Percentiles rank a stretch among this genome's conserved stretches.
phyloP scores from a whole-genome alignment of 2,888 invertebrate species.

The Lacanobia oleracea region DNA sequence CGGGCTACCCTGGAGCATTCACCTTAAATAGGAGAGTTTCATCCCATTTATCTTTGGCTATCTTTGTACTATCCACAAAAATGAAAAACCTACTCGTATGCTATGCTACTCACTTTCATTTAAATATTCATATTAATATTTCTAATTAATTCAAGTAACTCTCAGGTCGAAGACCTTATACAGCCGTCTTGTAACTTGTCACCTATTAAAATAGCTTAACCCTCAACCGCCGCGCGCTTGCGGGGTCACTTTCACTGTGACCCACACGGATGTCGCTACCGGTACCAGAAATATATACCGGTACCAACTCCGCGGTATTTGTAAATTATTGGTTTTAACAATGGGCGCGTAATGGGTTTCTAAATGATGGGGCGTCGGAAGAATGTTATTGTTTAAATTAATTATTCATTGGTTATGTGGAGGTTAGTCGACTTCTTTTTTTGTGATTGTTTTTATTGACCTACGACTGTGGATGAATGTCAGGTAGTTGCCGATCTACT shows the following conservation, averaged over 20 bases:
- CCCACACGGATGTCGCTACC: conserved; percentile 41
- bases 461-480: too few species aligned
- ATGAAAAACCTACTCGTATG: too few species aligned
- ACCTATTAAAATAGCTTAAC: conserved; percentile 34
- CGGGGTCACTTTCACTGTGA: conserved; percentile 54
- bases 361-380: neutral
- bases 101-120: too few species aligned
- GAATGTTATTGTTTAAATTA: neutral
- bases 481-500: too few species aligned
- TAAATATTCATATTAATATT: too few species aligned
- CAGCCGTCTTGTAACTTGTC: neutral
- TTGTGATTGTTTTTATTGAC: neutral
- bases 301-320: conserved; percentile 30
- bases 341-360: conserved; percentile 9
- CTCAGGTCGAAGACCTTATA: neutral
- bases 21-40: too few species aligned
- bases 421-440: neutral
- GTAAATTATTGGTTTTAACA: conserved; percentile 40
- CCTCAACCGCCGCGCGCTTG: conserved; percentile 17
- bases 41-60: too few species aligned
- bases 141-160: neutral
- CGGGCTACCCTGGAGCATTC: too few species aligned
- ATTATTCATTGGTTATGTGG: conserved; percentile 14
- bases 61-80: too few species aligned
- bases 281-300: neutral